A percentile compares a stretch with the other conserved stretches of the same genome.
These are phyloP conservation scores for Tetragonula clypearis DNA, from an alignment of 1,140 invertebrate species.

Conservation along the genomic window DNA sequence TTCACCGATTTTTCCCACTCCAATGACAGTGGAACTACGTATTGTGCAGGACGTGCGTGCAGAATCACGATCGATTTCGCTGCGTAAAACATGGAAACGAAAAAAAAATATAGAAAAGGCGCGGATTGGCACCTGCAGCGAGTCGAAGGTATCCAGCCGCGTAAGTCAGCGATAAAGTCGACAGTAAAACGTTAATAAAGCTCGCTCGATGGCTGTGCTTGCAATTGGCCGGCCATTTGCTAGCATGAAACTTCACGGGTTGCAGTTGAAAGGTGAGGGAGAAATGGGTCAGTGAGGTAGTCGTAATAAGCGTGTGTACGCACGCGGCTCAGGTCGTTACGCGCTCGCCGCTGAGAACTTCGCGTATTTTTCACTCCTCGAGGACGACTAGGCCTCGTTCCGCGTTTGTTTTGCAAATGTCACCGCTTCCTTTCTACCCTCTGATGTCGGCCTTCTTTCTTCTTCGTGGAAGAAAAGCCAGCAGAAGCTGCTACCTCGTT, in stretches of 20 bases:
- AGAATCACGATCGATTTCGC: not conserved
- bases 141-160: not conserved
- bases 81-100: not conserved
- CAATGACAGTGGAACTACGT: no score
- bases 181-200: constrained; percentile 66
- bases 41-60: no score
- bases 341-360: not conserved
- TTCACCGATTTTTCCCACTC: not conserved
- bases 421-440: not conserved
- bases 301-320: constrained; percentile 26
- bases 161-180: constrained; percentile 64
- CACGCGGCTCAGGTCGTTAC: constrained; percentile 20
- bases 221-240: not conserved
- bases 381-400: not conserved
- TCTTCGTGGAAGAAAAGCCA: not conserved
- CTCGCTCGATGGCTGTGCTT: constrained; percentile 1
- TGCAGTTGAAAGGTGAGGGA: not conserved
- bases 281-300: constrained; percentile 15
- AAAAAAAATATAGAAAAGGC: not conserved
- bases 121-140: not conserved
- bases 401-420: constrained; percentile 17
- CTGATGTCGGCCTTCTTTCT: not conserved
- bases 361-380: constrained; percentile 3
- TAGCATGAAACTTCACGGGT: not conserved
- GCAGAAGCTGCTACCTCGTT: not conserved